phyloP scores from a whole-genome alignment of 2,888 invertebrate species.

The Lagria hirta region DNA sequence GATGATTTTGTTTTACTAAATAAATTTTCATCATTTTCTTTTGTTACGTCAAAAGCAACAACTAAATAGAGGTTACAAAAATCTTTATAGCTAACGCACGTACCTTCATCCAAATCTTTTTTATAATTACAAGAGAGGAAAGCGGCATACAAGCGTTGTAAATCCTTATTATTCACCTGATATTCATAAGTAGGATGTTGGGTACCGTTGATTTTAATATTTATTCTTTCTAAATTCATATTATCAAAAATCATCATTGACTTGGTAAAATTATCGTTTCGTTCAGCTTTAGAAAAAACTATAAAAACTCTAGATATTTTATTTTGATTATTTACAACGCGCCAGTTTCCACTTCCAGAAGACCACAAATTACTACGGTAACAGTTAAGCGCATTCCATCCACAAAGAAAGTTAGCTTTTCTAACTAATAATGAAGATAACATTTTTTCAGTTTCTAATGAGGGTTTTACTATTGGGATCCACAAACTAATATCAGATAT shows the following conservation, averaged over 20 bases:
- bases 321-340: slow-evolving; percentile 17
- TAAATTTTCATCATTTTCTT: slow-evolving; percentile 15
- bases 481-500: no score
- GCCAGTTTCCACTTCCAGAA: slow-evolving; percentile 16
- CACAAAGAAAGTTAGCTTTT: slow-evolving; percentile 14
- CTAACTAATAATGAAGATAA: slow-evolving; percentile 17
- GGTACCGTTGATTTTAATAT: slow-evolving; percentile 9
- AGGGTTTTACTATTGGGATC: slow-evolving; percentile 15
- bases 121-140: slow-evolving; percentile 11
- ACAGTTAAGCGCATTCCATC: slow-evolving; percentile 11
- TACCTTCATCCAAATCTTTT: slow-evolving; percentile 10
- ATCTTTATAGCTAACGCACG: slow-evolving; percentile 14
- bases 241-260: slow-evolving; percentile 11
- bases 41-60: slow-evolving; percentile 13
- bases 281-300: slow-evolving; percentile 15
- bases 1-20: no score
- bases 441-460: slow-evolving; percentile 16
- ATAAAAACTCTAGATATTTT: slow-evolving; percentile 17
- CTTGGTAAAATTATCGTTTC: slow-evolving; percentile 15
- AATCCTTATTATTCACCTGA: slow-evolving; percentile 13
- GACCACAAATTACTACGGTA: slow-evolving; percentile 15
- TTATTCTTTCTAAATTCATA: slow-evolving; percentile 9
- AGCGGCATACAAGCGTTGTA: slow-evolving; percentile 12
- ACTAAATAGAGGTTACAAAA: slow-evolving; percentile 12
- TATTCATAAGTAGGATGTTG: slow-evolving; percentile 13